Evolutionary conservation across 2,113 vertebrate species (phyloP).

Genomic region (Gallinago undulata): DNA sequence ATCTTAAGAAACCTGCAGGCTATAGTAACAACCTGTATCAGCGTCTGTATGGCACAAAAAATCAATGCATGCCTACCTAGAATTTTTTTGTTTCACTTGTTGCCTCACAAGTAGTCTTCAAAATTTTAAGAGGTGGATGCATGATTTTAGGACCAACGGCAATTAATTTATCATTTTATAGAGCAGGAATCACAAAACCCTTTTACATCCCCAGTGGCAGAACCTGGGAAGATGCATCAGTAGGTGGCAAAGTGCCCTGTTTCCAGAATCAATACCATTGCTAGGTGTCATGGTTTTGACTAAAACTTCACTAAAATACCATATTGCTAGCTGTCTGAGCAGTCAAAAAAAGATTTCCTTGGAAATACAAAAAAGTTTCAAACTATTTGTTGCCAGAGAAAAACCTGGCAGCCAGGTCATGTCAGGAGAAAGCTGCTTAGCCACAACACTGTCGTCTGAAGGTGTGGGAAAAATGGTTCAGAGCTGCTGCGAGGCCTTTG

Average conservation of each 20-base stretch:
- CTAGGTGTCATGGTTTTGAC: not conserved
- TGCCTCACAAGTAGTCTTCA: not conserved
- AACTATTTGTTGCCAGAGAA: not conserved
- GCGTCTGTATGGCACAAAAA: not conserved
- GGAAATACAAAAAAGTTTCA: not conserved
- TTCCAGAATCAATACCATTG: not conserved
- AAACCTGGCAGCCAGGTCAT: not conserved
- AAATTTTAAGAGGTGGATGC: not conserved
- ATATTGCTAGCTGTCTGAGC: not conserved
- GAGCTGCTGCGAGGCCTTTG: not conserved
- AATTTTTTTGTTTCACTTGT: not conserved
- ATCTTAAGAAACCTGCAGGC: not conserved
- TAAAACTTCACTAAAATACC: not conserved
- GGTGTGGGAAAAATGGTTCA: not conserved
- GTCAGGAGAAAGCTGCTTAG: not conserved
- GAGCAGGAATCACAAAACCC: not conserved
- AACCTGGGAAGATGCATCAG: not conserved
- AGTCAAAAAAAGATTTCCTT: not conserved
- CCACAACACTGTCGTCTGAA: not conserved
- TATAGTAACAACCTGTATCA: not conserved
- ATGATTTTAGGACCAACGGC: not conserved
- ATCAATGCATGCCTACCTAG: not conserved
- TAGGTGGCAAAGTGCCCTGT: not conserved
- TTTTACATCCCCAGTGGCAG: not conserved
- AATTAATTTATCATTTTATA: not conserved